These are phyloP conservation scores for Catostomus latipinnis DNA, from an alignment of 2,797 vertebrate genomes.

Conservation along the genomic window DNA sequence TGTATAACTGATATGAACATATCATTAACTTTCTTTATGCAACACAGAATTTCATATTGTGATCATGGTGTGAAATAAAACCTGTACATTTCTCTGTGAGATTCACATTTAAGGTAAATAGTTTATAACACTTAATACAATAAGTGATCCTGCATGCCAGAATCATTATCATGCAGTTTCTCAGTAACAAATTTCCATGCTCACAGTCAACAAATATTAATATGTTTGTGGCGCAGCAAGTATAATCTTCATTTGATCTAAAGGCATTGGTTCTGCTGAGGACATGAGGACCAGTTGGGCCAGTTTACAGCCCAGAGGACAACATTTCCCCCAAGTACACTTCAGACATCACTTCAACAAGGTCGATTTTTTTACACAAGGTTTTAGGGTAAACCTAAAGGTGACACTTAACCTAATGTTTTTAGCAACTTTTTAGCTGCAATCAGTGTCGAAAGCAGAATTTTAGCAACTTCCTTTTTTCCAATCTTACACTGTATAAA, in stretches of 20 bases:
- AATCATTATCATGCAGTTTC: too few species aligned
- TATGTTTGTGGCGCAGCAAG: too few species aligned
- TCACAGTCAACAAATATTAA: too few species aligned
- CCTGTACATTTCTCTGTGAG: too few species aligned
- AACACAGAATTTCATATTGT: too few species aligned
- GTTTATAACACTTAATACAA: too few species aligned
- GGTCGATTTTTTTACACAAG: background rate
- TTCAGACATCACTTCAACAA: background rate
- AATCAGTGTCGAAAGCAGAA: slow-evolving; percentile 3
- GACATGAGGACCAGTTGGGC: slow-evolving; percentile 32
- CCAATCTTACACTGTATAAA: slow-evolving; percentile 12
- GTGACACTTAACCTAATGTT: background rate
- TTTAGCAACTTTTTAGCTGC: background rate
- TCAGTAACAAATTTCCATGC: too few species aligned
- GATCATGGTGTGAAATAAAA: too few species aligned
- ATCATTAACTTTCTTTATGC: too few species aligned
- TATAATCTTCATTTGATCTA: background rate
- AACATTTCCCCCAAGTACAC: slow-evolving; percentile 24
- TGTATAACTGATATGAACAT: too few species aligned
- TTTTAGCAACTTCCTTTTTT: slow-evolving; percentile 9
- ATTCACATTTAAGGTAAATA: too few species aligned
- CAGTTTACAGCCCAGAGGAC: slow-evolving; percentile 46
- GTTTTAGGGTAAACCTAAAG: background rate
- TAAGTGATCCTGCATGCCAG: too few species aligned
- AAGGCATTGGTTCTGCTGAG: background rate